Evolutionary conservation across 35 echinoderm and acorn worm species (phyloP).

Genomic region (Lytechinus pictus): DNA sequence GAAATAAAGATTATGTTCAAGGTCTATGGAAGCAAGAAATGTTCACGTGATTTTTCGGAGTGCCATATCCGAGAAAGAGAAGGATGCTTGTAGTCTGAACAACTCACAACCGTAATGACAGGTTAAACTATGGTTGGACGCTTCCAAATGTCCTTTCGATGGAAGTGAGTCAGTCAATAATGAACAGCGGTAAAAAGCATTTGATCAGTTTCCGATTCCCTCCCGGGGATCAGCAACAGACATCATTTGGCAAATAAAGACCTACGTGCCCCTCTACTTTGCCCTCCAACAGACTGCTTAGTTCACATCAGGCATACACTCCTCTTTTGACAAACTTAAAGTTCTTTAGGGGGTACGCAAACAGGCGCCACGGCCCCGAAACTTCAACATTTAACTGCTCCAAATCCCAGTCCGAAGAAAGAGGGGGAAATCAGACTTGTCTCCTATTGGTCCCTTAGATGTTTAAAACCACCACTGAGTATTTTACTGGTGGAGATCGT

Average conservation of each 20-base stretch:
- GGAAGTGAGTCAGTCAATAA: neutral
- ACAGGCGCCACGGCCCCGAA: neutral
- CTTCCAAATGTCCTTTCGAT: neutral
- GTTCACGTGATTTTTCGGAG: neutral
- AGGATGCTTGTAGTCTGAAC: neutral
- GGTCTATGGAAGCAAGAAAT: neutral
- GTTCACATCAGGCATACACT: neutral
- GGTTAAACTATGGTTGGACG: neutral
- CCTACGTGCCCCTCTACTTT: neutral
- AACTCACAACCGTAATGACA: neutral
- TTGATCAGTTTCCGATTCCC: neutral
- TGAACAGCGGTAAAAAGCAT: neutral
- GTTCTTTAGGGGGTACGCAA: neutral
- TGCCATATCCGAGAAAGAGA: neutral
- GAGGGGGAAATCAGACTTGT: neutral
- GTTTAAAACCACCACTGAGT: neutral
- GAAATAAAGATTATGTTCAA: neutral
- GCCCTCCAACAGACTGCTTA: neutral
- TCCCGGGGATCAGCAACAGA: neutral
- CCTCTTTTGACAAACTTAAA: neutral
- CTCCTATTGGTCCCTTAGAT: neutral
- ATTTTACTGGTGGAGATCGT: neutral
- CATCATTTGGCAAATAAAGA: neutral
- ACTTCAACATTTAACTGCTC: neutral
- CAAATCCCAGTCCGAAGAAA: neutral